Percentiles rank a stretch among this genome's conserved stretches.
These are phyloP conservation scores for Furcula furcula DNA, from an alignment of 2,888 invertebrate species.

Conservation along the genomic window DNA sequence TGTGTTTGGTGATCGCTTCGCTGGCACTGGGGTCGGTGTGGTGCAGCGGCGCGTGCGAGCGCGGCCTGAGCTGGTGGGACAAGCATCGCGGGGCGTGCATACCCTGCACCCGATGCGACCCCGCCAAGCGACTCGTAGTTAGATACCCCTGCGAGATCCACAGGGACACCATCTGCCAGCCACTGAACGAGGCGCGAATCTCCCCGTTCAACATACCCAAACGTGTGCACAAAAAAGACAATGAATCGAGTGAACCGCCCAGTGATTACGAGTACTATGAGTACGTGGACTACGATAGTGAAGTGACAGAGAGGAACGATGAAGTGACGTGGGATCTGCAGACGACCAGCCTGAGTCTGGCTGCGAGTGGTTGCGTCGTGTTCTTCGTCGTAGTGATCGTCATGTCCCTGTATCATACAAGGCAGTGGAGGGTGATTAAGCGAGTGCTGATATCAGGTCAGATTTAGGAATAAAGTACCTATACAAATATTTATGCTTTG, in stretches of 20 bases:
- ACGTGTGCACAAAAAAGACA: slow-evolving; percentile 38
- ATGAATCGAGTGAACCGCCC: slow-evolving; percentile 47
- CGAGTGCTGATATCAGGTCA: slow-evolving; percentile 89
- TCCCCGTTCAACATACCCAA: slow-evolving; percentile 77
- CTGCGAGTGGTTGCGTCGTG: slow-evolving; percentile 88
- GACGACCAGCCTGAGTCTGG: slow-evolving; percentile 86
- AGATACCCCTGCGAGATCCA: slow-evolving; percentile 88
- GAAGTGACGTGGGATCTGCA: slow-evolving; percentile 87
- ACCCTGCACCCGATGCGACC: slow-evolving; percentile 87
- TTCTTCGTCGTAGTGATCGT: slow-evolving; percentile 90
- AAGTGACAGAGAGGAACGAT: slow-evolving; percentile 56
- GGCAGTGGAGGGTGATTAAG: slow-evolving; percentile 90
- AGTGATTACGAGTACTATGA: slow-evolving; percentile 72
- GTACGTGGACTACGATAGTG: slow-evolving; percentile 66
- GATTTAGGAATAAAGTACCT: too few relatives aligned
- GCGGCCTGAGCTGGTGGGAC: slow-evolving; percentile 87
- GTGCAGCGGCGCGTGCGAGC: slow-evolving; percentile 62
- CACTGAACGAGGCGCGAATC: slow-evolving; percentile 84
- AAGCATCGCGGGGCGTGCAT: slow-evolving; percentile 83
- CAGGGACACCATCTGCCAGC: slow-evolving; percentile 88
- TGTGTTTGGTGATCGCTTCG: slow-evolving; percentile 68
- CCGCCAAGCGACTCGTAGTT: slow-evolving; percentile 80
- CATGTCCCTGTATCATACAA: slow-evolving; percentile 88
- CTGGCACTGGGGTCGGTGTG: slow-evolving; percentile 58
- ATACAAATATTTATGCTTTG: too few relatives aligned